Evolutionary conservation across 23 tunicate species (phyloP).

Genomic region (Halocynthia roretzi): DNA sequence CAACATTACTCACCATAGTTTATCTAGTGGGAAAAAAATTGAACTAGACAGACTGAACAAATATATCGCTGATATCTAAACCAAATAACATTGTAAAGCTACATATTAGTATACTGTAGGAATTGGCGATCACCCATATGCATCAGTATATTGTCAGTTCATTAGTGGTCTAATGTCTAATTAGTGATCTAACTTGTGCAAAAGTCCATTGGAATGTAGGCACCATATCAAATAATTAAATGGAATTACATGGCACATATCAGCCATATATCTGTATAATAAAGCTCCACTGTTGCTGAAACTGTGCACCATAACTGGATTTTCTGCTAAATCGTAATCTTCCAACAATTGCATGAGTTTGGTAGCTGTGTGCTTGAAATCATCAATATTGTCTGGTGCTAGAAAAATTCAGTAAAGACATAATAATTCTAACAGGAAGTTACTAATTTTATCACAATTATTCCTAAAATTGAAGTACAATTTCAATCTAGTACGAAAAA

Average conservation of each 20-base stretch:
- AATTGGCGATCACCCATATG: not conserved
- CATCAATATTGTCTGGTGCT: not conserved
- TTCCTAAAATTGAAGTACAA: too few species aligned
- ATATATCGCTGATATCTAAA: not conserved
- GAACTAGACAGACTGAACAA: not conserved
- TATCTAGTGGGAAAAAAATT: not conserved
- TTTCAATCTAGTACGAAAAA: too few species aligned
- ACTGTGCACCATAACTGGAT: slow-evolving; percentile 67
- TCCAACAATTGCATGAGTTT: slow-evolving; percentile 72
- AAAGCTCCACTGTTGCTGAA: slow-evolving; percentile 91
- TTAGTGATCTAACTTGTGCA: too few species aligned
- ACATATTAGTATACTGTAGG: not conserved
- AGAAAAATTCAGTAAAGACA: not conserved
- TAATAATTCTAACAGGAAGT: too few species aligned
- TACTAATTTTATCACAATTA: too few species aligned
- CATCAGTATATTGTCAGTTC: too few species aligned
- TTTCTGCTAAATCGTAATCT: slow-evolving; percentile 66
- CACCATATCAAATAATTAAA: too few species aligned
- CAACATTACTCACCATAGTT: too few species aligned
- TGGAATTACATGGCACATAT: slow-evolving; percentile 31
- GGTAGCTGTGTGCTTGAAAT: slow-evolving; percentile 20
- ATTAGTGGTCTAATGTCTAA: not conserved
- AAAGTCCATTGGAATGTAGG: too few species aligned
- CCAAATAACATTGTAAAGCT: not conserved
- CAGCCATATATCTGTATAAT: slow-evolving; percentile 55